phyloP scores from a whole-genome alignment of 2,888 invertebrate genomes.

The Sphinx pinastri region DNA sequence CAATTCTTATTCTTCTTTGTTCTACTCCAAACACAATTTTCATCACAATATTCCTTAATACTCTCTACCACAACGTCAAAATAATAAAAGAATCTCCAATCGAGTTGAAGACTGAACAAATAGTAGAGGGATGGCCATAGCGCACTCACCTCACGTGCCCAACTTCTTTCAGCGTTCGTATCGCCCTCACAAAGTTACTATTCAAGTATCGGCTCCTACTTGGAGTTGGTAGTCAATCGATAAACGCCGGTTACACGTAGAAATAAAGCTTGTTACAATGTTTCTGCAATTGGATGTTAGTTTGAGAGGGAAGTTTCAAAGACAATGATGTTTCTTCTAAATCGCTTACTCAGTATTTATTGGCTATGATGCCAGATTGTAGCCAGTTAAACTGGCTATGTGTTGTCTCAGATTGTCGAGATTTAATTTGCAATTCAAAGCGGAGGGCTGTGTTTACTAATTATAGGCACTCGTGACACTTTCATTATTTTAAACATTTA shows the following conservation, averaged over 20 bases:
- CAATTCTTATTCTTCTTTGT: too few species aligned
- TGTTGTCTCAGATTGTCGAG: too few species aligned
- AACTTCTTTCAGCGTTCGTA: constrained; percentile 71
- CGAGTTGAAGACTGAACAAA: constrained; percentile 32
- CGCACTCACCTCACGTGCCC: constrained; percentile 66
- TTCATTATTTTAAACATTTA: too few species aligned
- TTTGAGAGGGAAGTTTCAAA: background rate
- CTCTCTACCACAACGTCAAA: background rate
- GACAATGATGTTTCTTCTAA: too few species aligned
- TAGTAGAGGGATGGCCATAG: constrained; percentile 43
- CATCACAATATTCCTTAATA: too few species aligned
- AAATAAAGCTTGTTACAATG: constrained; percentile 23
- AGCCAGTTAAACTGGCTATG: too few species aligned
- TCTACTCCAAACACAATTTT: too few species aligned
- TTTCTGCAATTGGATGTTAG: background rate
- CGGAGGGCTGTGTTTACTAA: too few species aligned
- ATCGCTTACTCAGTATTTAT: background rate
- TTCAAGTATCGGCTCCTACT: constrained; percentile 28
- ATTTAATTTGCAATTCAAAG: too few species aligned
- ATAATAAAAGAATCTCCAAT: constrained; percentile 13
- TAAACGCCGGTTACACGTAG: constrained; percentile 28
- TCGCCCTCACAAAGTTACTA: constrained; percentile 64
- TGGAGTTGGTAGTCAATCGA: constrained; percentile 28
- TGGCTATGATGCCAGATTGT: too few species aligned
- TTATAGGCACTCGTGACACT: too few species aligned